Base-by-base conservation (phyloP, 2,888 invertebrate genomes). In the Exephanes ischioxanthus region DNA sequence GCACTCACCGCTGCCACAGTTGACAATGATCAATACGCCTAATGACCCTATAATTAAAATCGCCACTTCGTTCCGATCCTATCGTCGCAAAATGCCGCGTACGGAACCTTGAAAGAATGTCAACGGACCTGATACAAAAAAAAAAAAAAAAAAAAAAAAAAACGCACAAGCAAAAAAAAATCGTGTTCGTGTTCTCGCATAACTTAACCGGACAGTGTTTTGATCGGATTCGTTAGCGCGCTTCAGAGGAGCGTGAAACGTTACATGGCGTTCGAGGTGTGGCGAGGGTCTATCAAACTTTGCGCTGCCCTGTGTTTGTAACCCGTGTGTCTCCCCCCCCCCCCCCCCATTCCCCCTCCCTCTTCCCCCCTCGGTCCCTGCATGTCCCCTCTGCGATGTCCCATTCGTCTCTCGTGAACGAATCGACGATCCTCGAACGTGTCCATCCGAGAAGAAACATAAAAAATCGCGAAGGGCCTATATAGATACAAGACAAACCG, bases 181-280 rank as follows among this genome's bases (percentile, higher is more conserved):
- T 22, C 33, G 63, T 77, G 81, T 85, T 86, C 81, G 82, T 55
- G 76, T 79, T 87, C 73, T 78, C 85, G 86, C 86, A 88, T 86
- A 87, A 87, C 86, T 86, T 84, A 84, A 83, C 83, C 86, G 82
- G 83, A 88, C 86, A 84, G 87, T 90, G 89, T 90, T 91, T 90
- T 89, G 90, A 89, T 89, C 88, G 88, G 86, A 88, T 89, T 90
- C 89, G 89, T 89, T 89, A 88, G 88, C 87, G 87, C 77, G 88
- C 90, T 90, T 87, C 90, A 90, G 85, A 88, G 88, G 90, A 89
- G 91, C 90, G 91, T 89, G 90, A 92, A 90, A 88, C 89, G 87
- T 87, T 88, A 90, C 88, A 88, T 89, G 91, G 91, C 88, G 88
- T 88, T 89, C 89, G 87, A 91, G 90, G 90, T 89, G 92, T 91